Evolutionary conservation across 2,113 vertebrate genomes (phyloP), one percentile per base, ranked within the genome.

Genomic region (Tetrax tetrax): DNA sequence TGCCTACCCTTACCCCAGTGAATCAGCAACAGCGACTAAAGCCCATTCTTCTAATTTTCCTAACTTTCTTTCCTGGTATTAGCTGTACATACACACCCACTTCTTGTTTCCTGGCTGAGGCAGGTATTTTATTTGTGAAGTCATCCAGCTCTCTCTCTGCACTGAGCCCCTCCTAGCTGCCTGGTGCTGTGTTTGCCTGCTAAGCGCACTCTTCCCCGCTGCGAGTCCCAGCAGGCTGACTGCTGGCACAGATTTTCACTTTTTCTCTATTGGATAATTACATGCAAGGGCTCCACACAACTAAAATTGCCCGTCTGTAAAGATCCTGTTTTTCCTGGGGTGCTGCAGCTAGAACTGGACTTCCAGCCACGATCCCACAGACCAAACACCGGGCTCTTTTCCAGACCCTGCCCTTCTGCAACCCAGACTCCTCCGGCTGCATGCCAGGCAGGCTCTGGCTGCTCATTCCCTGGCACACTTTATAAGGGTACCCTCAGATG

Each of bases 261-360:
- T 88, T 88, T 88, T 90, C 33, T 60, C 5, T 57, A 13, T 51
- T 83, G 45, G 41, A 54, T 93, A 86, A 96, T 77, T 77, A 86
- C n/a, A 79, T 38, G 38, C 53, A 91, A 90, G 45, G 59, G 61
- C 41, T 88, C 59, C 20, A 28, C 33, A 64, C 20, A 83, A 76
- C 11, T 76, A 77, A 74, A 90, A 70, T 57, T 51, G 21, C 9
- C 27, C 12, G 1, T 50, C 24, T 81, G 7, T 54, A 80, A 87
- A 74, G 37, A 41, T 56, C 24, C 27, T 43, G 3, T 4, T 76
- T 71, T 80, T 77, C 22, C 25, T 43, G 50, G 10, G n/a, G 8
- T 88, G 31, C 50, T 90, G 28, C 47, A 80, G 43, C 28, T 78
- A 41, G 29, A 90, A 16, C 5, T 60, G 68, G 63, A n/a, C 8